phyloP scores from a whole-genome alignment of 2,113 vertebrate species.

The Thunnus maccoyii region DNA sequence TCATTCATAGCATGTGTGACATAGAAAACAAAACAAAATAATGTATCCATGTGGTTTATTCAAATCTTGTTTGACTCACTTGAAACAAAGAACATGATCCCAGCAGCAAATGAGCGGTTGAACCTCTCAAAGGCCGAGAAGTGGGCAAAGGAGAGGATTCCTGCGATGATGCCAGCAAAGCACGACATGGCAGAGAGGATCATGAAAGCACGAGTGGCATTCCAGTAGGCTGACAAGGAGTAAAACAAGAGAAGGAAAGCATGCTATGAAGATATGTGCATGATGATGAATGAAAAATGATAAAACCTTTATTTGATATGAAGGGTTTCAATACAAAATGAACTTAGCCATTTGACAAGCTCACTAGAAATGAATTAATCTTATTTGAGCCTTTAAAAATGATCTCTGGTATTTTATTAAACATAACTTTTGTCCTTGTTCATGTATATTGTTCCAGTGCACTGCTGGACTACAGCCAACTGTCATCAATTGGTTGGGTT shows the following conservation, averaged over 20 bases:
- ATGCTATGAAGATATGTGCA: not conserved
- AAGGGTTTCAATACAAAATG: not conserved
- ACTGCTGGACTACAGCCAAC: too few species aligned
- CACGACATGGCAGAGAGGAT: constrained; percentile 91
- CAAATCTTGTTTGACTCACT: constrained; percentile 83
- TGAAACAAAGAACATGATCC: constrained; percentile 92
- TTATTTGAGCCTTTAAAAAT: too few species aligned
- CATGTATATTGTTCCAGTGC: too few species aligned
- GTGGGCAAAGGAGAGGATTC: constrained; percentile 91
- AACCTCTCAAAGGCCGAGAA: constrained; percentile 89
- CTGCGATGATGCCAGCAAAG: constrained; percentile 89
- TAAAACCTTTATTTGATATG: not conserved
- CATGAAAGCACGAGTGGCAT: constrained; percentile 93
- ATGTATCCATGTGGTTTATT: too few species aligned
- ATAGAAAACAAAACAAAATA: not conserved
- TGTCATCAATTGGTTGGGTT: too few species aligned
- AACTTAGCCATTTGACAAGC: not conserved
- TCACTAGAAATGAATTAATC: too few species aligned
- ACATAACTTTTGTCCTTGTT: too few species aligned
- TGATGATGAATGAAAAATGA: not conserved
- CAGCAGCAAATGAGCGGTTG: constrained; percentile 90
- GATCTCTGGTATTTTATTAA: too few species aligned
- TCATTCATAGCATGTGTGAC: not conserved
- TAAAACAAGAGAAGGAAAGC: constrained; percentile 2
- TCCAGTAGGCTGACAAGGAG: constrained; percentile 88